A percentile compares a stretch with the other conserved stretches of the same genome.
These are phyloP conservation scores for Hydrophis major DNA, from an alignment of 2,797 vertebrate genomes.

Conservation along the genomic window DNA sequence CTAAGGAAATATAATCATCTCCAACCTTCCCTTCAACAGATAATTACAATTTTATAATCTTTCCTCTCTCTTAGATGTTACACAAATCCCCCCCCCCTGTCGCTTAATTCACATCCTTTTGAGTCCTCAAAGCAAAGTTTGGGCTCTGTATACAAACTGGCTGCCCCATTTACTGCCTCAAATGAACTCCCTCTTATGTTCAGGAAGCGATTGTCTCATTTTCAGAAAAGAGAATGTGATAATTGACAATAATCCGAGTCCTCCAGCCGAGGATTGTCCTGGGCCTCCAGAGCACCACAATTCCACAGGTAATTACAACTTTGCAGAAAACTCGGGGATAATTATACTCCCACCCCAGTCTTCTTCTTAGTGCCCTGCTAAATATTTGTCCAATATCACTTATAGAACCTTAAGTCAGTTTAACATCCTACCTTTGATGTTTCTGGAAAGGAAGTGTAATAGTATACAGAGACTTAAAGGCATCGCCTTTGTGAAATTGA, in stretches of 20 bases:
- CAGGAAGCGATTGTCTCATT: neutral
- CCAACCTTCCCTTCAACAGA: neutral
- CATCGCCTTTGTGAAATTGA: neutral
- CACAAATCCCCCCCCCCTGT: neutral
- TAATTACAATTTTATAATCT: neutral
- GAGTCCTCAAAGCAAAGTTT: neutral
- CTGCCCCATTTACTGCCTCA: neutral
- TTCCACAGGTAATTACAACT: neutral
- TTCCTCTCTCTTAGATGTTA: neutral
- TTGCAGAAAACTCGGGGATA: neutral
- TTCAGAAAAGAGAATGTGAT: neutral
- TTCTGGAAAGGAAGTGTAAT: neutral
- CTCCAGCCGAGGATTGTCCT: neutral
- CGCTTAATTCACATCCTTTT: neutral
- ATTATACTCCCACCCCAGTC: neutral
- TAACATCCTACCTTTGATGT: neutral
- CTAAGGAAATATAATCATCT: neutral
- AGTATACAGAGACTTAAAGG: neutral
- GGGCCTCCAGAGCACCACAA: neutral
- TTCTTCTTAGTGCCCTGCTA: neutral
- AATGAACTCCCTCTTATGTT: neutral
- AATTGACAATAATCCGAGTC: neutral
- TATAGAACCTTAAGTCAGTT: neutral
- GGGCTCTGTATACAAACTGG: neutral
- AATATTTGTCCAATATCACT: neutral